These are phyloP conservation scores for Silurus glanis DNA, from an alignment of 2,113 vertebrate genomes.

Conservation along the genomic window DNA sequence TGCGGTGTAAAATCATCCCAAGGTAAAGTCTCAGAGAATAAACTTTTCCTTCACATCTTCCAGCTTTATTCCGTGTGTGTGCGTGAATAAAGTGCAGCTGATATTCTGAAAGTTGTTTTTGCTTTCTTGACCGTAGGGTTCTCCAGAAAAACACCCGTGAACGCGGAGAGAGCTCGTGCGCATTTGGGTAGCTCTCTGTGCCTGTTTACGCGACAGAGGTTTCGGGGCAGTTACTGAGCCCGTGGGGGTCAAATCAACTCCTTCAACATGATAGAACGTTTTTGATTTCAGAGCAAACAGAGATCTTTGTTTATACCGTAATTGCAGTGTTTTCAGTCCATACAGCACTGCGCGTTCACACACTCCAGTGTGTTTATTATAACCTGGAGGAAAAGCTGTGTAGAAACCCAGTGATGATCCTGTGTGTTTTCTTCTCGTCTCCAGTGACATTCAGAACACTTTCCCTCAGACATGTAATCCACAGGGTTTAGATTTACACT, in stretches of 20 bases:
- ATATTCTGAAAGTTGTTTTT: too few relatives aligned
- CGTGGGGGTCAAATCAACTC: neutral
- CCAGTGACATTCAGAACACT: constrained; percentile 71
- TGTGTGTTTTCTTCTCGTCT: constrained; percentile 68
- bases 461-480: constrained; percentile 53
- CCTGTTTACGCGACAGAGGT: constrained; percentile 69
- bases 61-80: neutral
- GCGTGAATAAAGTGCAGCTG: neutral
- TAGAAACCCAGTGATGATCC: neutral
- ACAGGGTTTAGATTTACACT: constrained; percentile 62
- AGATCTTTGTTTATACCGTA: neutral
- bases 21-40: neutral
- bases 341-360: constrained; percentile 67
- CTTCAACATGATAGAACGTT: constrained; percentile 10
- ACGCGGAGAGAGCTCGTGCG: constrained; percentile 54
- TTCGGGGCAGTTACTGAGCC: constrained; percentile 26
- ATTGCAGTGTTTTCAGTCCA: neutral
- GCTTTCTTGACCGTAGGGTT: neutral
- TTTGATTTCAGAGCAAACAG: neutral
- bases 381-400: neutral
- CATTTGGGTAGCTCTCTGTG: constrained; percentile 66
- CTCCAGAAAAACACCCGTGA: neutral
- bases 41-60: neutral
- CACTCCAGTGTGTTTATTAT: constrained; percentile 38
- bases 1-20: neutral